Base-by-base conservation (phyloP, 2,888 invertebrate genomes). In the Actias luna region DNA sequence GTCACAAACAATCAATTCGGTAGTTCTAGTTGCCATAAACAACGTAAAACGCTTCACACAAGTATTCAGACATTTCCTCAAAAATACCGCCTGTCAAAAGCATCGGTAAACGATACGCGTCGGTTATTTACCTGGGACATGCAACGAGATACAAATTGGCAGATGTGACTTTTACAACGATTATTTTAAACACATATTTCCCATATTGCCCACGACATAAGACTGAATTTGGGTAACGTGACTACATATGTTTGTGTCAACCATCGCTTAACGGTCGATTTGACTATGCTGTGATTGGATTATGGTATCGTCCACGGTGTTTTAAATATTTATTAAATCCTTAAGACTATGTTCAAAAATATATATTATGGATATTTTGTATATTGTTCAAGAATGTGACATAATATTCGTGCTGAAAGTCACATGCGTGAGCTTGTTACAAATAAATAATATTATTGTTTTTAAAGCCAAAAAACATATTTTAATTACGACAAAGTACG, bases 11-110 rank as follows among this genome's bases (percentile, higher is more conserved):
- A 50, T 12, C 46, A 22, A 25, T 25, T 50, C 12, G 46, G 3
- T 10, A 46, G 46, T 46, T 46, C 8, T 5, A 39, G 39, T 39
- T 59, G 16, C 42, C 59, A 29, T 39, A 59, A 27, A 42, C 22
- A 60, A 25, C 31, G 29, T 50, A 33, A 73, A 78, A 79, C 75
- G 74, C 76, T 73, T 71, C 71, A 72, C 67, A 76, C 81, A 82
- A 85, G 83, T 79, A 82, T 77, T 78, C 72, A 76, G 74, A 74
- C 87, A 80, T 88, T 85, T 88, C 84, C 80, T 72, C 80, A 74
- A 78, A 78, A 81, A 77, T 82, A 77, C 77, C 76, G 81, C 77
- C 87, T 87, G 88, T 87, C 87, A 88, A 88, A 88, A 87, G 88
- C 84, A 82, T 84, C 75, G 83, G 86, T 77, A 85, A 87, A 88